These are phyloP conservation scores for Azorinus chamasolen DNA, from an alignment of 2,888 invertebrate genomes.

Conservation along the genomic window DNA sequence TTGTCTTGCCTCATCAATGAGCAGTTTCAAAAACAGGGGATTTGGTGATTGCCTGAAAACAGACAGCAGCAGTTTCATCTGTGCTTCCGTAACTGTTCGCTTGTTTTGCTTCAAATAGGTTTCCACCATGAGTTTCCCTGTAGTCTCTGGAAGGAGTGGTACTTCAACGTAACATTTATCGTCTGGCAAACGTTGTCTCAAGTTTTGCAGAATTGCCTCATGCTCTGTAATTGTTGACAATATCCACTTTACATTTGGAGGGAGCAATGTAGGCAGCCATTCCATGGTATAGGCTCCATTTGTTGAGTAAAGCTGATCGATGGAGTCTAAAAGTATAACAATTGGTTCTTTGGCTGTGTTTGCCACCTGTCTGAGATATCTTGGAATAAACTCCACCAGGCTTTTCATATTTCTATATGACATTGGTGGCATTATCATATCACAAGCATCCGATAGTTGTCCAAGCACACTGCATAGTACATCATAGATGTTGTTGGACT, in stretches of 20 bases:
- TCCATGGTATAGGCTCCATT: conserved; percentile 76
- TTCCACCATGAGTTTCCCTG: conserved; percentile 75
- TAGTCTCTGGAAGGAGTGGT: conserved; percentile 71
- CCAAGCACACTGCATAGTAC: conserved; percentile 75
- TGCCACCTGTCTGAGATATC: conserved; percentile 75
- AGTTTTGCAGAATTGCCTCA: conserved; percentile 72
- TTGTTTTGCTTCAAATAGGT: conserved; percentile 70
- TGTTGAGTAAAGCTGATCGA: conserved; percentile 78
- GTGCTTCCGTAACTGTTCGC: conserved; percentile 72
- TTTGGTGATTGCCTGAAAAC: conserved; percentile 70
- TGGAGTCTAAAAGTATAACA: conserved; percentile 81
- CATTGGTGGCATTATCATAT: conserved; percentile 78
- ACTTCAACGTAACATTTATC: conserved; percentile 74
- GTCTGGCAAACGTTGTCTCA: conserved; percentile 68
- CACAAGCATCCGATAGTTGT: conserved; percentile 74
- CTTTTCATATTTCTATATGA: conserved; percentile 73
- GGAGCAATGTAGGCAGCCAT: conserved; percentile 80
- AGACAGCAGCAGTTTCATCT: conserved; percentile 70
- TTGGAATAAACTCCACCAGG: conserved; percentile 73
- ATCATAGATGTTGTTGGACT: conserved; percentile 71
- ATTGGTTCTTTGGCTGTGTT: conserved; percentile 71
- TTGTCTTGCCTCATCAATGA: conserved; percentile 78
- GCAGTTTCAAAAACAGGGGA: conserved; percentile 82
- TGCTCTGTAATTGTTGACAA: conserved; percentile 79
- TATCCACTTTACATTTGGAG: conserved; percentile 78